Percentiles rank a stretch among this genome's conserved stretches.
Conservation (phyloP, 2,797 vertebrate genomes). For the Spheniscus humboldti region DNA sequence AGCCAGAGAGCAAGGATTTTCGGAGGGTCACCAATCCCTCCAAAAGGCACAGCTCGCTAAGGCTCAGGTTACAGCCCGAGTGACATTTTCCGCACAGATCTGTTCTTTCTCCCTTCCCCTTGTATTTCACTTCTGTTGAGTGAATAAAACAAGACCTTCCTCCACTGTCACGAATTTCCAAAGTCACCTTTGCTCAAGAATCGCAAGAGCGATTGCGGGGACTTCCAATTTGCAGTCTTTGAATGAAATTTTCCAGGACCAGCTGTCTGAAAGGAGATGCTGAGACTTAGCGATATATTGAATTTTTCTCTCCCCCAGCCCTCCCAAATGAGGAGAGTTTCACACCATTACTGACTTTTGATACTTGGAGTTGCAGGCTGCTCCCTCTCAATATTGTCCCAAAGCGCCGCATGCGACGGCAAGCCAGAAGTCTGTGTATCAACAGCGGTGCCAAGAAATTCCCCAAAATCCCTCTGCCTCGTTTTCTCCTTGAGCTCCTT, state of each 20-base stretch:
- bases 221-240: slow-evolving; percentile 2
- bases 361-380: neutral
- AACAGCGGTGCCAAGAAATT: neutral
- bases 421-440: neutral
- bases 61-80: slow-evolving; percentile 32
- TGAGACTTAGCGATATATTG: neutral
- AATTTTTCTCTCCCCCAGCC: neutral
- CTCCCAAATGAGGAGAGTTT: neutral
- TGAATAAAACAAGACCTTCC: slow-evolving; percentile 59
- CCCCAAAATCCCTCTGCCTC: neutral
- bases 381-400: neutral
- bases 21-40: slow-evolving; percentile 32
- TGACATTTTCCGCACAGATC: neutral
- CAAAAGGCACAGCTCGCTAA: neutral
- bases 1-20: slow-evolving; percentile 50
- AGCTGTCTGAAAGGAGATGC: neutral
- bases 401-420: neutral
- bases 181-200: slow-evolving; percentile 56
- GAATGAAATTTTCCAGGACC: neutral
- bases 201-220: neutral
- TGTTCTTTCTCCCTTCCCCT: slow-evolving; percentile 45
- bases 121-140: slow-evolving; percentile 18
- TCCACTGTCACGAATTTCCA: slow-evolving; percentile 1
- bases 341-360: slow-evolving; percentile 1
- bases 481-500: slow-evolving; percentile 2